These are phyloP conservation scores for Zoanthus sansibaricus DNA, from an alignment of 92 coral and sea anemone species.

Conservation along the genomic window DNA sequence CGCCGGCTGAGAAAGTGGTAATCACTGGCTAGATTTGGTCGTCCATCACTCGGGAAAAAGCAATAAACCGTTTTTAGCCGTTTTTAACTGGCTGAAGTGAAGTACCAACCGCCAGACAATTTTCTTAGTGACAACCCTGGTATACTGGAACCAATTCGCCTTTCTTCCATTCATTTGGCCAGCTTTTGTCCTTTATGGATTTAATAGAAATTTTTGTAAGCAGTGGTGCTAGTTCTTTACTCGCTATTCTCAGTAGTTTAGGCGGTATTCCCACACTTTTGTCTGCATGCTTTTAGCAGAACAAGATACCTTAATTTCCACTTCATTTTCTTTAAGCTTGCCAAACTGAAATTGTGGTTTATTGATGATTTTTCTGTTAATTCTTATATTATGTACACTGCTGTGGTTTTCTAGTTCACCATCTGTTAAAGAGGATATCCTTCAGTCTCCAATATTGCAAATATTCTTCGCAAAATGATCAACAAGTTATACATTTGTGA, in stretches of 20 bases:
- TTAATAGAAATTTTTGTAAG: constrained; percentile 30
- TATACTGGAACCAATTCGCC: not conserved
- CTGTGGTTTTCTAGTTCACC: too few species aligned
- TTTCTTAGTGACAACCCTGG: too few species aligned
- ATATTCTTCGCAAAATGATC: not conserved
- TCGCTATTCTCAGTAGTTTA: constrained; percentile 38
- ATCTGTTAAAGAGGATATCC: not conserved
- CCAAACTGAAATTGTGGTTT: constrained; percentile 46
- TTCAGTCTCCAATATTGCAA: not conserved
- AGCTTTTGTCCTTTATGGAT: not conserved
- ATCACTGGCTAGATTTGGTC: too few species aligned
- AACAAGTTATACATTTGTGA: not conserved
- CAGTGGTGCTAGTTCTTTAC: constrained; percentile 27
- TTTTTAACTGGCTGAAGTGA: too few species aligned
- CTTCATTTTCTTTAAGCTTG: constrained; percentile 22
- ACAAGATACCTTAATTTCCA: constrained; percentile 17
- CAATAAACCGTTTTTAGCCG: too few species aligned
- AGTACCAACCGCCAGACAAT: too few species aligned
- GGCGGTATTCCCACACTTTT: constrained; percentile 38
- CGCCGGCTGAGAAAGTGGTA: too few species aligned
- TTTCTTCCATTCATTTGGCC: constrained; percentile 55
- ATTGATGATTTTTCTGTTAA: constrained; percentile 16
- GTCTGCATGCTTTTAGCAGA: constrained; percentile 12
- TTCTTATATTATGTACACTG: not conserved
- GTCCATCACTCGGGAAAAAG: too few species aligned